phyloP scores from a whole-genome alignment of 2,113 vertebrate species.

The Stomatorhinus ivindoensis region DNA sequence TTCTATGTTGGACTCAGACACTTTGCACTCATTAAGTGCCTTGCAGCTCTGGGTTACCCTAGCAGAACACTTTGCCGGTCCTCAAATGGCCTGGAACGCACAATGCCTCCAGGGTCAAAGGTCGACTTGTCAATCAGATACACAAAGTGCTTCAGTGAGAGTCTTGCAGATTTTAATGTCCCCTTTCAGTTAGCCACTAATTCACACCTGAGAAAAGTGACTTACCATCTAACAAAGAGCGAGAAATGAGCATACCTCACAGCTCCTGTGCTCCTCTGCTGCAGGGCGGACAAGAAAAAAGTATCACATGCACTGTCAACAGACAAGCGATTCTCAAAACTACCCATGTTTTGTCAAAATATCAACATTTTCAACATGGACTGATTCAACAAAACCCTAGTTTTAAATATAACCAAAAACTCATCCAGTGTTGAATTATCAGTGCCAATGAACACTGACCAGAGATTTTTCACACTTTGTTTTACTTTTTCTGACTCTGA shows the following conservation, averaged over 20 bases:
- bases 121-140: not conserved
- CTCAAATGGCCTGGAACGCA: not conserved
- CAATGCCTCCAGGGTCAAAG: not conserved
- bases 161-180: not conserved
- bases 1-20: not conserved
- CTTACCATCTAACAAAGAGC: not conserved
- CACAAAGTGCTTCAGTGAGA: not conserved
- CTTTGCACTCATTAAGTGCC: not conserved
- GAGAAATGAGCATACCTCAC: not conserved
- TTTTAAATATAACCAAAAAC: not conserved
- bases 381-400: not conserved
- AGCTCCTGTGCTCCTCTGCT: not conserved
- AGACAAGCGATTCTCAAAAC: not conserved
- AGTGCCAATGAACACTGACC: not conserved
- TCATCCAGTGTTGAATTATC: not conserved
- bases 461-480: conserved; percentile 5
- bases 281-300: not conserved
- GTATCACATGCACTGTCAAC: not conserved
- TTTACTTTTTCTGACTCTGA: conserved; percentile 9
- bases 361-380: not conserved
- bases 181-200: not conserved
- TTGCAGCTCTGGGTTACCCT: not conserved
- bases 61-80: not conserved
- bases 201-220: not conserved
- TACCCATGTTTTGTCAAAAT: not conserved